phyloP scores from a whole-genome alignment of 2,113 vertebrate genomes.

The Hydrochoerus hydrochaeris region DNA sequence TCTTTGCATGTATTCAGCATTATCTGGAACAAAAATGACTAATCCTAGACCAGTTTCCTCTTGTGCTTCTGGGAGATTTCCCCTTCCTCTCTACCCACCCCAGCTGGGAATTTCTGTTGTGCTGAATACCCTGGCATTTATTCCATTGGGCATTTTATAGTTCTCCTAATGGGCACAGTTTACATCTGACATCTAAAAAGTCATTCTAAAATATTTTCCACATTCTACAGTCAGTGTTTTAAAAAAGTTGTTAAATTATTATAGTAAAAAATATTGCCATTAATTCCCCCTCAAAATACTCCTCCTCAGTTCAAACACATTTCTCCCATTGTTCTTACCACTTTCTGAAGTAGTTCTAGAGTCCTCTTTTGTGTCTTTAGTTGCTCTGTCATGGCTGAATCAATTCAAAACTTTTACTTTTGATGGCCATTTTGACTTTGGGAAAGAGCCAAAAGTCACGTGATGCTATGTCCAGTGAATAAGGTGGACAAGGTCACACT shows the following conservation, averaged over 20 bases:
- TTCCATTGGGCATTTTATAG: fast-evolving
- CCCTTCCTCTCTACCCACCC: not conserved
- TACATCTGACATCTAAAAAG: constrained; percentile 27
- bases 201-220: not conserved
- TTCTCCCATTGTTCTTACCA: not conserved
- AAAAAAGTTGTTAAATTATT: not conserved
- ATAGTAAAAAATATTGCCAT: not conserved
- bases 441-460: not conserved
- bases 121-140: not conserved
- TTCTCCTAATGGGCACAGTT: not conserved
- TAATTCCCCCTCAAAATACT: not conserved
- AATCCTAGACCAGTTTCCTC: not conserved
- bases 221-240: not conserved
- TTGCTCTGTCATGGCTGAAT: not conserved
- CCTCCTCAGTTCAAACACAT: not conserved
- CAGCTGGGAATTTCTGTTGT: not conserved
- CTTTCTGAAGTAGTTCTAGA: not conserved
- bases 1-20: not conserved
- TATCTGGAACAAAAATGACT: constrained; percentile 4
- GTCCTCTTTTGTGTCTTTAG: not conserved
- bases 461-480: not conserved
- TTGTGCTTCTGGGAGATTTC: not conserved
- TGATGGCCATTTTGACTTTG: not conserved
- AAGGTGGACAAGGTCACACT: not conserved
- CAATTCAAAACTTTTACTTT: not conserved